A percentile compares a stretch with the other conserved stretches of the same genome.
Conservation (phyloP, 2,797 vertebrate species). For the Mycteria americana region DNA sequence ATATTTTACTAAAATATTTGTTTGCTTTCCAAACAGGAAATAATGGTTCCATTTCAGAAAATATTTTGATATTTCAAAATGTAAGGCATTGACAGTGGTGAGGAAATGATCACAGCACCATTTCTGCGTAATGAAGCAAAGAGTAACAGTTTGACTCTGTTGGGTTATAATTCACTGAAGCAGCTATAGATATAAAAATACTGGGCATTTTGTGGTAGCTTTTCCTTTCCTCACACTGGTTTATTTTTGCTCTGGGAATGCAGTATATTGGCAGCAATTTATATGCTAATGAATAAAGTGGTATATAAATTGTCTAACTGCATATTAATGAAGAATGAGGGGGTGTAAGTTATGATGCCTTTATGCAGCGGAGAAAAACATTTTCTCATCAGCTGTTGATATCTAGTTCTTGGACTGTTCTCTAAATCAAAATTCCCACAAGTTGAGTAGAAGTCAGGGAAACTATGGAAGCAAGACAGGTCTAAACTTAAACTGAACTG, state of each 20-base stretch:
- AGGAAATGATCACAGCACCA: background rate
- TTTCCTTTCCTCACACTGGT: background rate
- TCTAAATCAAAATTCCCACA: background rate
- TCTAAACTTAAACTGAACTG: background rate
- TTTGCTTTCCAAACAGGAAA: background rate
- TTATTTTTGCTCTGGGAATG: conserved; percentile 29
- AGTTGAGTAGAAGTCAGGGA: background rate
- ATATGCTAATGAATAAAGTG: conserved; percentile 36
- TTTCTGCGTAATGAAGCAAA: background rate
- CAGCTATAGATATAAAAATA: background rate
- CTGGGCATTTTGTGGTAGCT: background rate
- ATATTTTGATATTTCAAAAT: background rate
- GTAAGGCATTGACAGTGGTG: background rate
- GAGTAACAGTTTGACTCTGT: background rate
- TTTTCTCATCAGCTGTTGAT: background rate
- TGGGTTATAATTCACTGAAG: background rate
- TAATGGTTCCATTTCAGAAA: background rate
- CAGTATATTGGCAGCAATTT: conserved; percentile 15
- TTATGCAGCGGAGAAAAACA: background rate
- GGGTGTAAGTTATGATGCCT: background rate
- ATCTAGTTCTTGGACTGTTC: background rate
- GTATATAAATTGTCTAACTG: conserved; percentile 12
- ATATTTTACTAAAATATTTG: background rate
- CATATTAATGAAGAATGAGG: background rate
- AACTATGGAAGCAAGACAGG: background rate